Evolutionary conservation across 2,888 invertebrate genomes (phyloP).

Genomic region (Chloromyia formosa): DNA sequence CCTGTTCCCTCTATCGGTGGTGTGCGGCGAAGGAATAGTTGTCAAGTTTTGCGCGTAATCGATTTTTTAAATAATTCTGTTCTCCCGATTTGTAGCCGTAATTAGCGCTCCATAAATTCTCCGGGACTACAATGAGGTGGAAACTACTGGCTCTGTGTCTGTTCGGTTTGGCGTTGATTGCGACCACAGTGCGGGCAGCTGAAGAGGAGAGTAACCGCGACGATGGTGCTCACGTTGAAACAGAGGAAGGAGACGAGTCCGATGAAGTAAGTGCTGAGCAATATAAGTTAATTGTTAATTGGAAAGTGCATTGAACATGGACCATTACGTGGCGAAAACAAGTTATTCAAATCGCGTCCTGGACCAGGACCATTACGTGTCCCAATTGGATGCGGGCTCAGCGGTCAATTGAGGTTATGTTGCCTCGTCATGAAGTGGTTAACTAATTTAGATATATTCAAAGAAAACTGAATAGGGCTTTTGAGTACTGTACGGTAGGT

Average conservation of each 20-base stretch:
- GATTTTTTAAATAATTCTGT: too few species aligned
- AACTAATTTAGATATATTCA: too few species aligned
- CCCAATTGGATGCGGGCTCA: constrained; percentile 25
- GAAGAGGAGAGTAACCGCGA: constrained; percentile 30
- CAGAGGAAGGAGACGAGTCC: constrained; percentile 7
- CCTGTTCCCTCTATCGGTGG: too few species aligned
- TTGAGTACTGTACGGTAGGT: too few species aligned
- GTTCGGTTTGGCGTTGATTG: constrained; percentile 38
- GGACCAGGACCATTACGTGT: constrained; percentile 34
- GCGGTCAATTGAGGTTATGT: constrained; percentile 9
- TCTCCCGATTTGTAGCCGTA: too few species aligned
- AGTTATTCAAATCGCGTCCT: too few species aligned
- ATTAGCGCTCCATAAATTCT: too few species aligned
- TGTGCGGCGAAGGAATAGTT: too few species aligned
- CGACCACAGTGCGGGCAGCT: background rate
- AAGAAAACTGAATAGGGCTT: too few species aligned
- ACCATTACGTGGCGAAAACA: background rate
- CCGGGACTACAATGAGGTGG: constrained; percentile 48
- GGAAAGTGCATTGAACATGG: background rate
- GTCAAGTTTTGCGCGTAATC: constrained; percentile 13
- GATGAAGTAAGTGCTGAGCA: constrained; percentile 8
- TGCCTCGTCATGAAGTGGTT: background rate
- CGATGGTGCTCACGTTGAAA: constrained; percentile 17
- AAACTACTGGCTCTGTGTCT: constrained; percentile 30
- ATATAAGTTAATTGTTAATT: background rate